Conservation (phyloP, 2,888 invertebrate genomes). For the Rhabditophanes sp. region DNA sequence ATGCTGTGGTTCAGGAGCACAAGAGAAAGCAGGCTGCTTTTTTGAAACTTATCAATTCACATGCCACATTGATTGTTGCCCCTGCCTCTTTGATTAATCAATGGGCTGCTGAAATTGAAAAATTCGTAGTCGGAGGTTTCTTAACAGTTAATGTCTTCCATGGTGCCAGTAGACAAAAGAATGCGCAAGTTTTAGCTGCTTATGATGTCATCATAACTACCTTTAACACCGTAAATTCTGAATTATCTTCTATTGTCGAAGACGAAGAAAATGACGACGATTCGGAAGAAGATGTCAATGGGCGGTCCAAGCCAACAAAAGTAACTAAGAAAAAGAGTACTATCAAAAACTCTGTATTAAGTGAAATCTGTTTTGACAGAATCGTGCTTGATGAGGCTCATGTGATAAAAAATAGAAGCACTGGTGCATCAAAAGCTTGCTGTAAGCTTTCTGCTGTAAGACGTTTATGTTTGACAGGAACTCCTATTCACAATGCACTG, state of each 20-base stretch:
- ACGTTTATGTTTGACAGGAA: constrained; percentile 76
- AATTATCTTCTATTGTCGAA: constrained; percentile 30
- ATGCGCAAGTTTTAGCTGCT: constrained; percentile 18
- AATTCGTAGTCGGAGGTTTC: constrained; percentile 50
- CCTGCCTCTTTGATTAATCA: constrained; percentile 78
- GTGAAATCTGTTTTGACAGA: constrained; percentile 64
- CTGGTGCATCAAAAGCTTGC: constrained; percentile 50
- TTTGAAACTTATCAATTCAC: constrained; percentile 29
- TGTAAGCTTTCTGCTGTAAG: constrained; percentile 54
- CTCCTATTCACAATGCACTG: constrained; percentile 79
- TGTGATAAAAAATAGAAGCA: constrained; percentile 62
- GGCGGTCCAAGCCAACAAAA: constrained; percentile 14
- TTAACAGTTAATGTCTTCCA: constrained; percentile 62
- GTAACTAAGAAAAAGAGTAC: constrained; percentile 1
- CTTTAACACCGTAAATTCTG: constrained; percentile 56
- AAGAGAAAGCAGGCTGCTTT: constrained; percentile 4
- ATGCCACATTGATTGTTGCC: constrained; percentile 61
- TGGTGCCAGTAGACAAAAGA: constrained; percentile 50
- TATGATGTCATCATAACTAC: constrained; percentile 75
- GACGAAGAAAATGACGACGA: constrained; percentile 7
- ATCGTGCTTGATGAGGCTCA: constrained; percentile 86
- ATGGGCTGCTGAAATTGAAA: constrained; percentile 59
- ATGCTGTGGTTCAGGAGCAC: constrained; percentile 2
- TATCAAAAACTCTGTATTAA: constrained; percentile 31
- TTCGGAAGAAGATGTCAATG: not conserved